Conservation (phyloP, 1,140 invertebrate genomes). For the Thereuonema tuberculata region DNA sequence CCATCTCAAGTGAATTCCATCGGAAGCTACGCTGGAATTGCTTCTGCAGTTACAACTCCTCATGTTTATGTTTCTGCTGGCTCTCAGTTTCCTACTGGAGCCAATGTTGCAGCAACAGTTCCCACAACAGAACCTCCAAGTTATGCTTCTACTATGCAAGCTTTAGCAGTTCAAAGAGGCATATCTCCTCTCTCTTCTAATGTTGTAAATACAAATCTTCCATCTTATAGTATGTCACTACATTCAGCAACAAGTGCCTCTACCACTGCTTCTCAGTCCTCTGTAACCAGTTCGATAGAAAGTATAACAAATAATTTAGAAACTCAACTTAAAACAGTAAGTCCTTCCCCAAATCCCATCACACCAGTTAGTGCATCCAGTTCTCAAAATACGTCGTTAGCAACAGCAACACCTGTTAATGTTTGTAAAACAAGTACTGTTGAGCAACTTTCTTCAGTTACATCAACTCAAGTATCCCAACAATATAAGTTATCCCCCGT, state of each 20-base stretch:
- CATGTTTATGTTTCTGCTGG: too few relatives aligned
- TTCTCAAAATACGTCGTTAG: too few relatives aligned
- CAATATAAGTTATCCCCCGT: constrained; percentile 49
- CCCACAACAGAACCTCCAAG: constrained; percentile 79
- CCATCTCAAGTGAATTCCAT: background rate
- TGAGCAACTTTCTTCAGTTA: background rate
- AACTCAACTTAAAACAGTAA: constrained; percentile 8
- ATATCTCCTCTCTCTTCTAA: constrained; percentile 34
- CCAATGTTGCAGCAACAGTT: constrained; percentile 32
- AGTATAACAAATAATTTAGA: background rate
- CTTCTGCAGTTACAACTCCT: background rate
- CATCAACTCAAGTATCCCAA: constrained; percentile 35
- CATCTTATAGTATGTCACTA: constrained; percentile 1
- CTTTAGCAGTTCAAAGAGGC: constrained; percentile 50
- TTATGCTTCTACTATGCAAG: constrained; percentile 82
- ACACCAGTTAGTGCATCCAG: background rate
- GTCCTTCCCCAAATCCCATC: constrained; percentile 14
- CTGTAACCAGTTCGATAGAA: background rate
- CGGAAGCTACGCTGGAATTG: background rate
- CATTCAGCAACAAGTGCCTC: background rate
- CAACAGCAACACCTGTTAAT: background rate
- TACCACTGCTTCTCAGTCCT: background rate
- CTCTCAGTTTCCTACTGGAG: background rate
- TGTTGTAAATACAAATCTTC: constrained; percentile 11
- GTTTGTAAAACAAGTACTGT: background rate